Evolutionary conservation across 2,888 invertebrate genomes (phyloP).

Genomic region (Cryptophagus acutangulus): DNA sequence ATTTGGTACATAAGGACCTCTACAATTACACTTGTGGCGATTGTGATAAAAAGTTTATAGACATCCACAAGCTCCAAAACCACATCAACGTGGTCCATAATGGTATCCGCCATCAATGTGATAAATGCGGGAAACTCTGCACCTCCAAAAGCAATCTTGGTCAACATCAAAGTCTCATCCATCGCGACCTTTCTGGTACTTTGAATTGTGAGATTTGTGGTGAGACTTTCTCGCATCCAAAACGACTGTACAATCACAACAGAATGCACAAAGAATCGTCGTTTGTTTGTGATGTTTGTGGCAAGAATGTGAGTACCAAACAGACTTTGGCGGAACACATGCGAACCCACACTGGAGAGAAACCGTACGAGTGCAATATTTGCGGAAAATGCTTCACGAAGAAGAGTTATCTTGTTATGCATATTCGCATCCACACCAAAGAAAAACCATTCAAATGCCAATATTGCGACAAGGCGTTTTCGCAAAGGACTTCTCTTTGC

Average conservation of each 20-base stretch:
- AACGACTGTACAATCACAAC: conserved; percentile 15
- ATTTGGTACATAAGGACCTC: no score
- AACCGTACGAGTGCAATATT: conserved; percentile 43
- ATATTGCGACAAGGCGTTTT: conserved; percentile 53
- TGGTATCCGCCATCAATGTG: background rate
- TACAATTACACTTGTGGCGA: no score
- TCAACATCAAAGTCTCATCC: no score
- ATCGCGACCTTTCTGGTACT: no score
- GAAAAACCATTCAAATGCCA: conserved; percentile 53
- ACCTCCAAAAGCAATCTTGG: no score
- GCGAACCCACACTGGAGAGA: conserved; percentile 41
- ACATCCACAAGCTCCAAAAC: background rate
- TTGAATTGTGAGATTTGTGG: conserved; percentile 25
- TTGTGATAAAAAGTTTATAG: background rate
- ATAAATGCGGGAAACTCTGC: background rate
- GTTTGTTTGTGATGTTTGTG: conserved; percentile 37
- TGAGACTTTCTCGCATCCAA: conserved; percentile 13
- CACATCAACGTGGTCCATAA: background rate
- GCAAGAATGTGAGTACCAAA: conserved; percentile 42
- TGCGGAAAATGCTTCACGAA: conserved; percentile 46
- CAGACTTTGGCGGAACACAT: no score
- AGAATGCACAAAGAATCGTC: conserved; percentile 18
- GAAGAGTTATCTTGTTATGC: conserved; percentile 47
- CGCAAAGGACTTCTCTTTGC: conserved; percentile 51
- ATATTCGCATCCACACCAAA: conserved; percentile 53